Evolutionary conservation across 1,140 invertebrate species (phyloP), one percentile per base, ranked within the genome.

Genomic region (Philopotamus ludificatus): DNA sequence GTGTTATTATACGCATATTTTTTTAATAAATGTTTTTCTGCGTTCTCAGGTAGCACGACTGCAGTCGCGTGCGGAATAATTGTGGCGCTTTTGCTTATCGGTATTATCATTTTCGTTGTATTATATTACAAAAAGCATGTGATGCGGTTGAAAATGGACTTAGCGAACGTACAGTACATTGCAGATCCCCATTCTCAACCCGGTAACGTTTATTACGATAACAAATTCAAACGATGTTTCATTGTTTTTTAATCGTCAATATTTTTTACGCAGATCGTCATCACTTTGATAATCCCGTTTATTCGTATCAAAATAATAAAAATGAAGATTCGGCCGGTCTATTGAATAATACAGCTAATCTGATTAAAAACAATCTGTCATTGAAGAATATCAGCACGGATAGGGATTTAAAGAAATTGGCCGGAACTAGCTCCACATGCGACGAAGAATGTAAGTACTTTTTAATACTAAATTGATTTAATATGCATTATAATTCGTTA

Each of bases 271-370:
- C 74, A 89, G 91, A 93, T 74, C 87, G 87, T 68, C 90, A 92
- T 75, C 93, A 95, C 77, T 95, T 95, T 77, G 93, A 95, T 76
- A 95, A 95, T 83, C 93, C 93, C 0, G 91, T 94, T 1, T 95
- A 95, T 76, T 89, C 91, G 0, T 90, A 87, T 77, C 86, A 89
- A 77, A 79, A 80, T 21, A 76, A 77, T 0, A 82, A 82, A 58
- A 74, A 76, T 1, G 85, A 87, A 47, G 84, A 84, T 67, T 82
- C 85, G 0, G 79, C 83, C n/a, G 84, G 84, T 0, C 73, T 87
- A 44, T 72, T 83, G 7, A 85, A 84, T 71, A 85, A 86, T 71
- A 74, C 58, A 60, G 70, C 77, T 45, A 75, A 82, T 72, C 76
- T 83, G 58, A 86, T 89, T 26, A 81, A 81, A 57, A 91, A 92